These are phyloP conservation scores for Grus americana DNA, from an alignment of 2,113 vertebrate genomes.

Conservation along the genomic window DNA sequence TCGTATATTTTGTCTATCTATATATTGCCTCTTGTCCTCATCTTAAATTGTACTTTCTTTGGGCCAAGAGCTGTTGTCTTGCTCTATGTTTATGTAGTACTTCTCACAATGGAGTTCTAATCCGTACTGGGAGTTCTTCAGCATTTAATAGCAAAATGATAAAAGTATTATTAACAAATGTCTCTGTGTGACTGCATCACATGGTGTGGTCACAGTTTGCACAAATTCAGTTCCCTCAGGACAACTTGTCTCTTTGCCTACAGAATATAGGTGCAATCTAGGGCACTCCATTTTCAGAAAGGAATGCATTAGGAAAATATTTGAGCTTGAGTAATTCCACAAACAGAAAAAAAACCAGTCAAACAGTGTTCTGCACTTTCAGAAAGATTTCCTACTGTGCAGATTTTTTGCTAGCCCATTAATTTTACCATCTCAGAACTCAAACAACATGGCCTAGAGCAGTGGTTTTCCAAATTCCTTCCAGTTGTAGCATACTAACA, in stretches of 20 bases:
- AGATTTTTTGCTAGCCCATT: conserved; percentile 42
- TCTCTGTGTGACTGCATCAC: not conserved
- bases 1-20: not conserved
- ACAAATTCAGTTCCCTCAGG: not conserved
- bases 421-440: conserved; percentile 33
- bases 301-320: conserved; percentile 8
- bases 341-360: not conserved
- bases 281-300: not conserved
- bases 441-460: conserved; percentile 42
- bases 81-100: not conserved
- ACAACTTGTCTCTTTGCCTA: not conserved
- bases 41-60: not conserved
- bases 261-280: not conserved
- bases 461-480: conserved; percentile 64
- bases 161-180: not conserved
- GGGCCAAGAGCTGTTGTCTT: not conserved
- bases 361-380: not conserved
- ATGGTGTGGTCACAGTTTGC: not conserved
- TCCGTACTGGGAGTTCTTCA: not conserved
- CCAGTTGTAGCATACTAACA: conserved; percentile 48
- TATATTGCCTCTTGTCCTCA: not conserved
- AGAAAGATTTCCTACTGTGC: conserved; percentile 44
- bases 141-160: not conserved
- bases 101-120: not conserved
- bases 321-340: conserved; percentile 13